phyloP scores from a whole-genome alignment of 64 coral and sea anemone species.

The Trachythela sp. region DNA sequence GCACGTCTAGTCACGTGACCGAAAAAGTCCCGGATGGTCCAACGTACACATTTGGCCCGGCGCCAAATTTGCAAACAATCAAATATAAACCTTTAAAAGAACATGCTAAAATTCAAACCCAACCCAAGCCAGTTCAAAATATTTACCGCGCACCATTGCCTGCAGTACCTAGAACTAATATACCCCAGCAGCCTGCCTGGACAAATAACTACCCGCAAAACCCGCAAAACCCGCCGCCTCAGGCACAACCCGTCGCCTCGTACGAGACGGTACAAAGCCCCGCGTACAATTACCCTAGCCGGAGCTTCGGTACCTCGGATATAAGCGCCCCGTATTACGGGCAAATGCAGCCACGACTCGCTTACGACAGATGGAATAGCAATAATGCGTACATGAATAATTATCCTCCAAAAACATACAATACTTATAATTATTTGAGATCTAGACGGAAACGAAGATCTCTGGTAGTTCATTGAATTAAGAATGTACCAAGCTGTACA shows the following conservation, averaged over 20 bases:
- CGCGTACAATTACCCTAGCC: neutral
- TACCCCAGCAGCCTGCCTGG: neutral
- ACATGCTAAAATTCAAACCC: neutral
- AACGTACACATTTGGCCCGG: slow-evolving; percentile 64
- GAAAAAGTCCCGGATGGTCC: slow-evolving; percentile 49
- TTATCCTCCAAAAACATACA: neutral
- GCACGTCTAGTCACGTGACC: neutral
- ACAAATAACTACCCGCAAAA: neutral
- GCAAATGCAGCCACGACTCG: neutral
- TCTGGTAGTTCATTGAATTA: neutral
- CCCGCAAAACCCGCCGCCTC: neutral
- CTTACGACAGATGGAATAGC: neutral
- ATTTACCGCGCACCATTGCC: neutral
- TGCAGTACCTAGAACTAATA: neutral
- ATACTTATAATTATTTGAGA: slow-evolving; percentile 8
- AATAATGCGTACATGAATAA: neutral
- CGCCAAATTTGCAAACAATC: slow-evolving; percentile 1
- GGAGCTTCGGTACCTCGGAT: slow-evolving; percentile 1
- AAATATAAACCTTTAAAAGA: neutral
- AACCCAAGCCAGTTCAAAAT: neutral
- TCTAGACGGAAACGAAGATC: neutral
- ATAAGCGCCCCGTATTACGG: neutral
- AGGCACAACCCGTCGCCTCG: neutral
- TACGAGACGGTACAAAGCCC: slow-evolving; percentile 9
- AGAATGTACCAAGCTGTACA: neutral